These are phyloP conservation scores for Zoanthus gigantus DNA, from an alignment of 92 coral and sea anemone species.

Conservation along the genomic window DNA sequence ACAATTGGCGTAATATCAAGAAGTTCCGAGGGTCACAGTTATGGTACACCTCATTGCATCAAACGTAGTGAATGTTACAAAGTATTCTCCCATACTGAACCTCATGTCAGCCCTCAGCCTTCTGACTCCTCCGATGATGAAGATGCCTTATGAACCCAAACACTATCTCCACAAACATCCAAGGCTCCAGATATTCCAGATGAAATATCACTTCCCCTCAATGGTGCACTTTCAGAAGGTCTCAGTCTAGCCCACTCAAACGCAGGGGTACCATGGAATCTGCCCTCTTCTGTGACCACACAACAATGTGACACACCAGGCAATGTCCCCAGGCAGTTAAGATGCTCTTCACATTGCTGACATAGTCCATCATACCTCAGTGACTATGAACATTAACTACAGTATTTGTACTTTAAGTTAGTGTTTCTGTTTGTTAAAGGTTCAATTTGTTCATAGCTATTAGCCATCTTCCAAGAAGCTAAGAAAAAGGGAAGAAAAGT, in stretches of 20 bases:
- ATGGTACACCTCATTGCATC: conserved; percentile 33
- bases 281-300: neutral
- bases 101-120: neutral
- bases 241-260: neutral
- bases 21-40: conserved; percentile 40
- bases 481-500: too few species aligned
- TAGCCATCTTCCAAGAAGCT: too few species aligned
- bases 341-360: neutral
- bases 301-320: neutral
- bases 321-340: neutral
- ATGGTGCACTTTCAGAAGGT: neutral
- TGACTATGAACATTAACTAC: neutral
- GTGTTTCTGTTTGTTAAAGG: too few species aligned
- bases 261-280: neutral
- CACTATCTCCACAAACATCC: neutral
- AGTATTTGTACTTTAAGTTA: too few species aligned
- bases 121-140: neutral
- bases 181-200: neutral
- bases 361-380: neutral
- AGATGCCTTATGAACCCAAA: neutral
- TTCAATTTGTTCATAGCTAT: too few species aligned
- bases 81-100: neutral
- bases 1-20: neutral
- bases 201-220: neutral
- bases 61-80: conserved; percentile 27